Conservation (phyloP, 1,140 invertebrate species). For the Halictus rubicundus region DNA sequence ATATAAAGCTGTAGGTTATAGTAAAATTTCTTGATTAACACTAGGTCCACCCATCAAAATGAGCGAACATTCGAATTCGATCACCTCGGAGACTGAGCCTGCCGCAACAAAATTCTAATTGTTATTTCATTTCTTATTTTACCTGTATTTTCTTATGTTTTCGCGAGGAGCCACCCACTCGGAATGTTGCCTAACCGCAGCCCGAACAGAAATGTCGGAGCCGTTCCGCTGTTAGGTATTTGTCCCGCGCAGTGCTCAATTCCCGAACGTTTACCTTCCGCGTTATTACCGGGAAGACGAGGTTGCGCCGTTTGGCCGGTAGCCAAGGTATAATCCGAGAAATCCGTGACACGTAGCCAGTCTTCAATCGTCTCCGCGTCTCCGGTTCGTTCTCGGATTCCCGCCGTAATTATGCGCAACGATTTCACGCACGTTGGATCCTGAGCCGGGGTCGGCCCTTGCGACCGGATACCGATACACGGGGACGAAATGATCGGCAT, state of each 20-base stretch:
- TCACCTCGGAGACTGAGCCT: too few relatives aligned
- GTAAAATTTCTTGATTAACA: too few relatives aligned
- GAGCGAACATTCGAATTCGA: too few relatives aligned
- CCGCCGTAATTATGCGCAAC: constrained; percentile 37
- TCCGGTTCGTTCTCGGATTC: constrained; percentile 5
- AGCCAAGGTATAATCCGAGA: not conserved
- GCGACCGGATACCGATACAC: constrained; percentile 3
- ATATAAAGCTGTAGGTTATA: too few relatives aligned
- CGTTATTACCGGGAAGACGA: not conserved
- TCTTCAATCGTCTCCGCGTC: not conserved
- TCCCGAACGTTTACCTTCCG: not conserved
- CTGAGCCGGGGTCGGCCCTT: not conserved
- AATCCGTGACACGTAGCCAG: constrained; percentile 1
- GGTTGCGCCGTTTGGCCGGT: not conserved
- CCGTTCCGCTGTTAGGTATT: too few relatives aligned
- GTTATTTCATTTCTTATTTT: too few relatives aligned
- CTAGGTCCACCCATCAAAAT: too few relatives aligned
- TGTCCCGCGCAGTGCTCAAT: not conserved
- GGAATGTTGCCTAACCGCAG: too few relatives aligned
- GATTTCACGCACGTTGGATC: constrained; percentile 21
- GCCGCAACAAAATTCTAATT: too few relatives aligned
- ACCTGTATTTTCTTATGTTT: too few relatives aligned
- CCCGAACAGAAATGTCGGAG: too few relatives aligned
- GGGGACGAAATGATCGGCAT: not conserved
- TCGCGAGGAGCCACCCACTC: too few relatives aligned